Evolutionary conservation across 2,797 vertebrate species (phyloP).

Genomic region (Gila robusta): DNA sequence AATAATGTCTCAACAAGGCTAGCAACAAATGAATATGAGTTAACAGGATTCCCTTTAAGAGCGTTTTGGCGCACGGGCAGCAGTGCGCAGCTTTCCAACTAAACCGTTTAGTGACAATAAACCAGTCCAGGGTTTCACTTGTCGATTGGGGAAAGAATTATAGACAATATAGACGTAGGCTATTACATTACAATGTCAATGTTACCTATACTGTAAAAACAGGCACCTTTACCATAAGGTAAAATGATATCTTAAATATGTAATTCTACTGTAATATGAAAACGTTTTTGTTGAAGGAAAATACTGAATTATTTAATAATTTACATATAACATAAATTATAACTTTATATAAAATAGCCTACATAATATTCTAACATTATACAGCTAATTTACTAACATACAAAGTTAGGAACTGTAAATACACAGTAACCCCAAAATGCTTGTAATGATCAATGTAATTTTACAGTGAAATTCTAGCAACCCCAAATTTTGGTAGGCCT

Average conservation of each 20-base stretch:
- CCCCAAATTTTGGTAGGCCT: neutral
- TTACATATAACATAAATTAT: neutral
- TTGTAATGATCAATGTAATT: neutral
- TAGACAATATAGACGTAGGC: neutral
- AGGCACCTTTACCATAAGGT: neutral
- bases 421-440: neutral
- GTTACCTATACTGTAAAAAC: neutral
- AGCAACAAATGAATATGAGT: slow-evolving; percentile 39
- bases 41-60: slow-evolving; percentile 38
- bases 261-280: neutral
- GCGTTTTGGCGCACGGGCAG: slow-evolving; percentile 22
- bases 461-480: neutral
- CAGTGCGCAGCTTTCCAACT: slow-evolving; percentile 26
- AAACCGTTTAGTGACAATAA: slow-evolving; percentile 47
- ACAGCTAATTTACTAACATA: neutral
- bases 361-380: neutral
- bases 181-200: neutral
- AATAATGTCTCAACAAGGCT: neutral
- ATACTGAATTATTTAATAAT: neutral
- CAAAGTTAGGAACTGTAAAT: neutral
- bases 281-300: neutral
- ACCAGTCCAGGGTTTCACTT: slow-evolving; percentile 16
- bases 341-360: neutral
- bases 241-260: neutral
- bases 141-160: neutral